A percentile compares a stretch with the other conserved stretches of the same genome.
Evolutionary conservation across 2,888 invertebrate species (phyloP).

Genomic region (Pyralis farinalis): DNA sequence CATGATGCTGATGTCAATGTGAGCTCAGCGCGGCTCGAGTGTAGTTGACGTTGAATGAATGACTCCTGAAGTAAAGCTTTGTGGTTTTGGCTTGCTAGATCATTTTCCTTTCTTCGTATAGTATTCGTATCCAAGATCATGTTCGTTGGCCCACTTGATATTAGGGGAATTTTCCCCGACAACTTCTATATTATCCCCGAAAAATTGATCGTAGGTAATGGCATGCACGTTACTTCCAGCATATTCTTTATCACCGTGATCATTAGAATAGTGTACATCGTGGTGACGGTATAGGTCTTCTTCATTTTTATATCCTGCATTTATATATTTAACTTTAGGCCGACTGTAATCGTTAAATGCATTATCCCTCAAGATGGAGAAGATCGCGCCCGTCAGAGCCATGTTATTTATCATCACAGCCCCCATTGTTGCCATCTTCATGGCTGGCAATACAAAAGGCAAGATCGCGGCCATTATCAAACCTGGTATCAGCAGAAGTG

Average conservation of each 20-base stretch:
- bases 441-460: slow-evolving; percentile 84
- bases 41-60: no score
- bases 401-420: slow-evolving; percentile 84
- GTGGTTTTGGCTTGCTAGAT: no score
- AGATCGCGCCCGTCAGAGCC: slow-evolving; percentile 83
- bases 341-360: slow-evolving; percentile 77
- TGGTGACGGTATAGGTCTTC: slow-evolving; percentile 25
- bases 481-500: slow-evolving; percentile 82
- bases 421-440: slow-evolving; percentile 84
- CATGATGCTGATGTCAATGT: no score
- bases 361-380: slow-evolving; percentile 79
- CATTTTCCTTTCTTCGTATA: no score
- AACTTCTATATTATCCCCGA: neutral
- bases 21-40: no score
- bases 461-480: slow-evolving; percentile 84
- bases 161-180: no score
- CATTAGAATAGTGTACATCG: slow-evolving; percentile 25
- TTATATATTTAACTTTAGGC: slow-evolving; percentile 79
- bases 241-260: neutral
- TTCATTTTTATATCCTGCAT: slow-evolving; percentile 79
- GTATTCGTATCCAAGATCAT: no score
- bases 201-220: neutral
- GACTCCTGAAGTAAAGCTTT: no score
- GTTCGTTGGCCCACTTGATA: no score
- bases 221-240: neutral